Base-by-base conservation (phyloP, 2,888 invertebrate genomes). In the Disparrhopalites patrizii region DNA sequence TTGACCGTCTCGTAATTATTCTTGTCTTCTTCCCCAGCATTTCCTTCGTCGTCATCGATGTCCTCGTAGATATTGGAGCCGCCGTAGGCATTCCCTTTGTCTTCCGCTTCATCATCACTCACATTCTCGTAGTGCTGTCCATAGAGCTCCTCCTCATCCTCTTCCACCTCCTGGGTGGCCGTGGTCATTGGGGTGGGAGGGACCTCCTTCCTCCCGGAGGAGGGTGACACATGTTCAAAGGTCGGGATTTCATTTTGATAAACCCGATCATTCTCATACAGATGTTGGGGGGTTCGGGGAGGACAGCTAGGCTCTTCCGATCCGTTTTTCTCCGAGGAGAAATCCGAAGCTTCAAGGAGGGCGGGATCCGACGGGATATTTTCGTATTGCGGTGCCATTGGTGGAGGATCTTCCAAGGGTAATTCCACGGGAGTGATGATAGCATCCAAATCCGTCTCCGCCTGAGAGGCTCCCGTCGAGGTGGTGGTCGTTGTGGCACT, bases 61-160 rank as follows among this genome's bases (percentile, higher is more conserved):
- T 74, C 74, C 66, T 74, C 74, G 36, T 74, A 73, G 62, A 74
- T 71, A 58, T 74, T 71, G 1, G 60, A 51, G n/a, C 66, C 68
- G 54, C 68, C 71, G 30, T 66, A 65, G 13, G 27, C 31, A 47
- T 55, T 60, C 3, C 20, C 20, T 20, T 55, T 58, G 3, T 40
- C 36, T 31, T 54, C 18, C 1, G 40, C 58, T 60, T 65, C 71
- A 40, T 64, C 38, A 18, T 70, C 70, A 65, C 70, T 70, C 13
- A 73, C 57, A 50, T 74, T 72, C 62, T 74, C 73, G 33, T 74
- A 74, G 54, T 71, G 68, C 28, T 69, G 50, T 5, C 27, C 36
- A 28, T 56, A 47, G 13, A 20, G 7, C 13, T 65, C 55, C 18
- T 38, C 51, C 2, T 27, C 20, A 23, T 20, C 51, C 30, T 68